Conservation (phyloP, 2,888 invertebrate genomes). For the Ophonus ardosiacus region DNA sequence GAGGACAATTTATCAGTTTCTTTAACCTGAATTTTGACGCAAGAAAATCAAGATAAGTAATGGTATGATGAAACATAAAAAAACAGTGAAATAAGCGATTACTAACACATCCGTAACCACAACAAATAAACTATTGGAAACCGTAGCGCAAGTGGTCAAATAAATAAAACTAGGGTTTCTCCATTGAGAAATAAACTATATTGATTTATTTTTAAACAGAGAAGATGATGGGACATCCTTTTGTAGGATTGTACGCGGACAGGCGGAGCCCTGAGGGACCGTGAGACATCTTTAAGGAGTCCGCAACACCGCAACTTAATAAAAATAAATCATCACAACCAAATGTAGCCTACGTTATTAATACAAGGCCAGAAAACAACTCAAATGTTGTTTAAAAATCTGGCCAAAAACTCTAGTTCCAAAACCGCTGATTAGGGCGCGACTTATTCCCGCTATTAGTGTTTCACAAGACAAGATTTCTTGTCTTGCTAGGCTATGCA, state of each 20-base stretch:
- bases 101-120: not conserved
- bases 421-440: too few relatives aligned
- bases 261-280: too few relatives aligned
- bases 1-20: not conserved
- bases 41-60: not conserved
- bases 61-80: not conserved
- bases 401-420: too few relatives aligned
- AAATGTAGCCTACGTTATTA: too few relatives aligned
- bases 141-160: not conserved
- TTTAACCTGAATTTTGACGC: not conserved
- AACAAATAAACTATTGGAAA: not conserved
- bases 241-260: not conserved
- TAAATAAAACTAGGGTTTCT: not conserved
- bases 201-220: not conserved
- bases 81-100: not conserved
- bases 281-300: too few relatives aligned
- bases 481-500: too few relatives aligned
- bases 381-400: too few relatives aligned
- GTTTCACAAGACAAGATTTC: too few relatives aligned
- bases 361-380: too few relatives aligned
- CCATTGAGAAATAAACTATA: not conserved
- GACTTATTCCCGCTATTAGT: too few relatives aligned
- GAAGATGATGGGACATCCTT: not conserved
- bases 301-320: too few relatives aligned
- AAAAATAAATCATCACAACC: too few relatives aligned